Evolutionary conservation across 2,797 vertebrate genomes (phyloP), one percentile per base, ranked within the genome.

Genomic region (Sphenodon punctatus): DNA sequence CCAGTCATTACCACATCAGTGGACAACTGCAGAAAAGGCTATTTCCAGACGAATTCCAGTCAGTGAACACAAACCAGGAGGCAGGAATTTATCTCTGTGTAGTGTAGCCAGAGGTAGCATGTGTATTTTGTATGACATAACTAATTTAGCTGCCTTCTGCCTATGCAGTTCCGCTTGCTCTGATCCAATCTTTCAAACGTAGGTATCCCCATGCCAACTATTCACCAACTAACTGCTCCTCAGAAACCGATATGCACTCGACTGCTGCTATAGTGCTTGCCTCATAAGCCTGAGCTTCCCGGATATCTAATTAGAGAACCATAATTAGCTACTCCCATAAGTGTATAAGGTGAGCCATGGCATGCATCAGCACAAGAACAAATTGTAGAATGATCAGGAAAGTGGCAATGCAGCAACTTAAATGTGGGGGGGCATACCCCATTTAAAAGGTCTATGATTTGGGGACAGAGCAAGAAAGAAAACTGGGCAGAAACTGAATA

Each of bases 261-360:
- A n/a, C 19, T 78, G 41, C 66, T 87, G 67, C 74, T 84, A 41
- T 32, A 74, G n/a, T 38, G 64, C 48, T 82, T 84, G 60, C 27
- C 32, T 75, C 41, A 51, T 22, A 66, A 64, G 59, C 67, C 72
- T 74, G 56, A 67, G 63, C 41, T 69, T 89, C 69, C 80, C 75
- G 34, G 36, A 68, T 36, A 60, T 41, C 69, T 87, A 68, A 84
- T 85, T 85, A 65, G 11, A 60, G 64, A 71, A 30, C 25, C 51
- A 27, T 84, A 78, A 87, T 87, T 84, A 90, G 56, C 53, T 80
- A n/a, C 72, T 80, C 65, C 45, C 53, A 69, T 64, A 82, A 65
- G 51, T 86, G n/a, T 69, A 64, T 17, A 38, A 82, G 43, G 34
- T 25, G 65, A 58, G 20, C 30, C 46, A 4, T 72, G 67, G 25